Conservation (phyloP, 2,797 vertebrate genomes). For the Cetoscarus ocellatus region DNA sequence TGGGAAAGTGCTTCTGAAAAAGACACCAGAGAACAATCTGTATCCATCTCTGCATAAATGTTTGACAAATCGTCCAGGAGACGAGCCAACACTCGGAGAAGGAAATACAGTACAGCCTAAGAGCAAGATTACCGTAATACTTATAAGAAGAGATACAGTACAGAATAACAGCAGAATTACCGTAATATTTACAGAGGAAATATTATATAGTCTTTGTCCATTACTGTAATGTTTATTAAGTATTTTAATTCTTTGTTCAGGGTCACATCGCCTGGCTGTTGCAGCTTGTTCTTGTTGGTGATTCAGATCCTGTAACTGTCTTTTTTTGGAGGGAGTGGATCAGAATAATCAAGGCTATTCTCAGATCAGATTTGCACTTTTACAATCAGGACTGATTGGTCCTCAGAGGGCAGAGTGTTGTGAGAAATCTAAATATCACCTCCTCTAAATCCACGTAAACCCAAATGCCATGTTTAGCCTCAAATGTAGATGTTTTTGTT, state of each 20-base stretch:
- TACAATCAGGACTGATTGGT: conserved; percentile 53
- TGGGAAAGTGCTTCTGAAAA: conserved; percentile 71
- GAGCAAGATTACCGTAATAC: not conserved
- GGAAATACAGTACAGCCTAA: not conserved
- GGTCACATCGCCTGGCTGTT: too few species aligned
- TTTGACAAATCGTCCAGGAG: conserved; percentile 47
- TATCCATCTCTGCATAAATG: conserved; percentile 50
- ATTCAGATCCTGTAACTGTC: conserved; percentile 49
- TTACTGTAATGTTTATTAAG: too few species aligned
- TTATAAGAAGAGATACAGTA: too few species aligned
- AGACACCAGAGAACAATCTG: conserved; percentile 52
- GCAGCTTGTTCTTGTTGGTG: conserved; percentile 7
- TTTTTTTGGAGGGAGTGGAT: conserved; percentile 45
- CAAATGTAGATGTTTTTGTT: too few species aligned
- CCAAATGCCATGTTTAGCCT: too few species aligned
- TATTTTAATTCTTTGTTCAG: too few species aligned
- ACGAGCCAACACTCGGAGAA: conserved; percentile 12
- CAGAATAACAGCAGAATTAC: too few species aligned
- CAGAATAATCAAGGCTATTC: conserved; percentile 36
- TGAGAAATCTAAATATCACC: too few species aligned
- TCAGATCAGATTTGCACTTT: conserved; percentile 60
- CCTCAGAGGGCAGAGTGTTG: conserved; percentile 37
- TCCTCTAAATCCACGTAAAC: too few species aligned
- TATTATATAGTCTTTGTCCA: too few species aligned
- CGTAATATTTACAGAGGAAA: too few species aligned